These are phyloP conservation scores for Saturnia japonica DNA, from an alignment of 2,888 invertebrate genomes.

Conservation along the genomic window DNA sequence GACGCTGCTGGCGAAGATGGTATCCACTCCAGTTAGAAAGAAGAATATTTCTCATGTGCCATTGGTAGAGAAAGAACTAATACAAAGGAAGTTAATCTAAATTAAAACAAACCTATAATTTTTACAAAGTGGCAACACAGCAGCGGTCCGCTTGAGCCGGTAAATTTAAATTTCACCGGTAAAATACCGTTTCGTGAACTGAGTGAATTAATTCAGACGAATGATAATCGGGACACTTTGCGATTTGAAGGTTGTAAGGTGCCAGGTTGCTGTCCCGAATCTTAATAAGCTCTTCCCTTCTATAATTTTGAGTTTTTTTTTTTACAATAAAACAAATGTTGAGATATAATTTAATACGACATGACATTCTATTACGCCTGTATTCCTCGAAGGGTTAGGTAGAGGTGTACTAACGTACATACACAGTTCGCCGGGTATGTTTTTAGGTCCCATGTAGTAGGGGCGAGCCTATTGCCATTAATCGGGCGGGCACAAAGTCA, in stretches of 20 bases:
- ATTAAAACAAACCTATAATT: not conserved
- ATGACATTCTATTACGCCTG: no score
- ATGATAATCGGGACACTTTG: conserved; percentile 56
- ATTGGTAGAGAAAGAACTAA: no score
- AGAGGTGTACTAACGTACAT: no score
- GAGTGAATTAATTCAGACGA: conserved; percentile 57
- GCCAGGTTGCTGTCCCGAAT: conserved; percentile 38
- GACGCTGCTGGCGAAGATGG: no score
- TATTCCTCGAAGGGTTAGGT: no score
- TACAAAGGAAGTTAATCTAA: not conserved
- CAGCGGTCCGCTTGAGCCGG: conserved; percentile 23
- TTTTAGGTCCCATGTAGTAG: no score
- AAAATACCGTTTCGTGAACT: conserved; percentile 39
- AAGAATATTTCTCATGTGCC: no score
- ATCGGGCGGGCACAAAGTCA: no score
- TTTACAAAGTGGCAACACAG: conserved; percentile 15
- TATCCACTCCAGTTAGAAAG: no score
- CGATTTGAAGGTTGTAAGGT: conserved; percentile 41
- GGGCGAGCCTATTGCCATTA: no score
- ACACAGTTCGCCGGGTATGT: no score
- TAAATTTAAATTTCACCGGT: conserved; percentile 41
- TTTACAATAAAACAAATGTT: not conserved
- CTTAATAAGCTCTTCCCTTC: conserved; percentile 22
- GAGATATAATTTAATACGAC: not conserved
- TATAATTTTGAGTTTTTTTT: not conserved